Evolutionary conservation across 1,140 invertebrate species (phyloP).

Genomic region (Trichonephila clavata): DNA sequence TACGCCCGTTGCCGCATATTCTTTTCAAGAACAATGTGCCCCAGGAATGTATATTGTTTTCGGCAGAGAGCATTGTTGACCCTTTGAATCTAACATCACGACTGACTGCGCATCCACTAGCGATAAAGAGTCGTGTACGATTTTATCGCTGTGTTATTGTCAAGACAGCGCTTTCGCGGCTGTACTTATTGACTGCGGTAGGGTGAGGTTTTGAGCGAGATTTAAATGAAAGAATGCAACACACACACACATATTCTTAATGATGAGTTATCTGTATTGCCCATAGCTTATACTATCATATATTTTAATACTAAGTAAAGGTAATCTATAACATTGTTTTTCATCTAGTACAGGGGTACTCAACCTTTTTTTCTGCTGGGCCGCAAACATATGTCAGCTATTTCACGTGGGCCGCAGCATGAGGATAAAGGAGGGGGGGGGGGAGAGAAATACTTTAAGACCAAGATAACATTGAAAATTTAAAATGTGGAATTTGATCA

Average conservation of each 20-base stretch:
- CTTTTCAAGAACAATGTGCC: constrained; percentile 19
- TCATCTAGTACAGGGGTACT: too few species aligned
- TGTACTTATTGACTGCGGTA: not conserved
- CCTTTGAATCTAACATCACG: not conserved
- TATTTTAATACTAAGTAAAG: too few species aligned
- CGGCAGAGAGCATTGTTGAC: not conserved
- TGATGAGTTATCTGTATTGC: not conserved
- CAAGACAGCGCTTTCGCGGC: not conserved
- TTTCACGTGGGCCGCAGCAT: too few species aligned
- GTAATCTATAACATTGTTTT: too few species aligned
- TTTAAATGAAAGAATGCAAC: not conserved
- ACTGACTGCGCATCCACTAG: constrained; percentile 17
- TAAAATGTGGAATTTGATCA: too few species aligned
- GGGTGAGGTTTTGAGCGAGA: not conserved
- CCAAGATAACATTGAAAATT: too few species aligned
- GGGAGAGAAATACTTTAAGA: too few species aligned
- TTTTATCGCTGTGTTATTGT: not conserved
- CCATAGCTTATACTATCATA: not conserved
- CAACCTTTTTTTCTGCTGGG: too few species aligned
- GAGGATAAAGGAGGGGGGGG: too few species aligned
- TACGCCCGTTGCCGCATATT: not conserved
- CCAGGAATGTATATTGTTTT: not conserved
- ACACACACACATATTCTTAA: too few species aligned
- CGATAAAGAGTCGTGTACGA: not conserved
- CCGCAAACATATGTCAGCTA: too few species aligned